Conservation (phyloP, 2,888 invertebrate genomes). For the Gymnosoma rotundatum region DNA sequence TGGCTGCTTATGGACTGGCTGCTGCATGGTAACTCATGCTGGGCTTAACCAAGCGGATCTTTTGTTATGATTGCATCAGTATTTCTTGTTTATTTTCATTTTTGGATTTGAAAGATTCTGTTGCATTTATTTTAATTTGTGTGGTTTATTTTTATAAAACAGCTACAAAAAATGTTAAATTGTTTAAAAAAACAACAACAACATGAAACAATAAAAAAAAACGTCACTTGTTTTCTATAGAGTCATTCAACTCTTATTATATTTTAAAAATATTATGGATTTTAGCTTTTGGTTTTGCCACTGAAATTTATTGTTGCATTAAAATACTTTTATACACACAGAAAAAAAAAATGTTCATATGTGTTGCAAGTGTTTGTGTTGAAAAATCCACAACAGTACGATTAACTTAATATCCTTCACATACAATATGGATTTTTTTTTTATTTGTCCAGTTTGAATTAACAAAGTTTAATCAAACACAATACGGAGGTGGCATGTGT, state of each 20-base stretch:
- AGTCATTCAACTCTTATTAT: conserved; percentile 64
- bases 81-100: conserved; percentile 32
- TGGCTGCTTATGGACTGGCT: conserved; percentile 24
- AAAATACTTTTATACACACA: background rate
- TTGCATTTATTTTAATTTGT: conserved; percentile 68
- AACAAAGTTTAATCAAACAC: conserved; percentile 12
- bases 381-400: conserved; percentile 28
- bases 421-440: conserved; percentile 31
- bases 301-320: conserved; percentile 40
- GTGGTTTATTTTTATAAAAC: conserved; percentile 5
- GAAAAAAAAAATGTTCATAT: conserved; percentile 14
- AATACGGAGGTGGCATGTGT: conserved; percentile 41
- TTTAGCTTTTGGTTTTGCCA: conserved; percentile 31
- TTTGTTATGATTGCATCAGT: conserved; percentile 64
- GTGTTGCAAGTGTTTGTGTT: conserved; percentile 19
- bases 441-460: conserved; percentile 47
- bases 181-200: conserved; percentile 16
- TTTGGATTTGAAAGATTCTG: conserved; percentile 41
- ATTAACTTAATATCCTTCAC: conserved; percentile 57
- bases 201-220: conserved; percentile 38
- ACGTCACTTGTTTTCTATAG: conserved; percentile 54
- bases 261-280: conserved; percentile 42
- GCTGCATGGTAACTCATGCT: conserved; percentile 59
- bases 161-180: conserved; percentile 19
- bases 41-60: conserved; percentile 55